Conservation (phyloP, 2,888 invertebrate species). For the Caenorhabditis sinica region DNA sequence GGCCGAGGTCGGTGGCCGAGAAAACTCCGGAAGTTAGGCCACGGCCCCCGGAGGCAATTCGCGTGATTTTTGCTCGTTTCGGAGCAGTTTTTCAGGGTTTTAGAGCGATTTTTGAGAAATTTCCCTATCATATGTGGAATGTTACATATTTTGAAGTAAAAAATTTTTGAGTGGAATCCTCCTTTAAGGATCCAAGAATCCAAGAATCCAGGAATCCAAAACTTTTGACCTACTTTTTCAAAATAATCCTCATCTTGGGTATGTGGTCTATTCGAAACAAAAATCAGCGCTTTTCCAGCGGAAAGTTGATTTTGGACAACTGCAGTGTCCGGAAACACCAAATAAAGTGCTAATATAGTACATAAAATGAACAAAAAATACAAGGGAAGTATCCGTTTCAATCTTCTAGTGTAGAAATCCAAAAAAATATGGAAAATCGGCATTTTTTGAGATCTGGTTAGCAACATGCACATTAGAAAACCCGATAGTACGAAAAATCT, state of each 20-base stretch:
- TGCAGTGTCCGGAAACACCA: constrained; percentile 31
- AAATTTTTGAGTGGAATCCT: neutral
- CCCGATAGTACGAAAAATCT: constrained; percentile 54
- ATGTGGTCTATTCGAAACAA: constrained; percentile 48
- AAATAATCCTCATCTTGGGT: constrained; percentile 50
- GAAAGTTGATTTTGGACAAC: constrained; percentile 29
- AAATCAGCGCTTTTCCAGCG: constrained; percentile 40
- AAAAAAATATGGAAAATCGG: neutral
- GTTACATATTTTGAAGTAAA: too few species aligned
- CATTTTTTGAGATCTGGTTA: constrained; percentile 13
- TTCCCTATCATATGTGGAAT: too few species aligned
- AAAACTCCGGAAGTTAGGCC: too few species aligned
- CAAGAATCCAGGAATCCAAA: neutral
- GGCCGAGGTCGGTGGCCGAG: too few species aligned
- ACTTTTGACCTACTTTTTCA: constrained; percentile 14
- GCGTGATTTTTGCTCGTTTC: too few species aligned
- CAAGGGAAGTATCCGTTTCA: constrained; percentile 47
- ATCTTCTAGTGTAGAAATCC: constrained; percentile 25
- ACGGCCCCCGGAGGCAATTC: too few species aligned
- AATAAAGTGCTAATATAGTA: constrained; percentile 27
- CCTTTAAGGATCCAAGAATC: neutral
- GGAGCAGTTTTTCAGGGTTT: too few species aligned
- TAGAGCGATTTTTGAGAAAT: too few species aligned
- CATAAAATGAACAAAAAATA: constrained; percentile 33
- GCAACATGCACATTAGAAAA: constrained; percentile 50